Evolutionary conservation across 2,797 vertebrate genomes (phyloP).

Genomic region (Ctenosaura bakeri): DNA sequence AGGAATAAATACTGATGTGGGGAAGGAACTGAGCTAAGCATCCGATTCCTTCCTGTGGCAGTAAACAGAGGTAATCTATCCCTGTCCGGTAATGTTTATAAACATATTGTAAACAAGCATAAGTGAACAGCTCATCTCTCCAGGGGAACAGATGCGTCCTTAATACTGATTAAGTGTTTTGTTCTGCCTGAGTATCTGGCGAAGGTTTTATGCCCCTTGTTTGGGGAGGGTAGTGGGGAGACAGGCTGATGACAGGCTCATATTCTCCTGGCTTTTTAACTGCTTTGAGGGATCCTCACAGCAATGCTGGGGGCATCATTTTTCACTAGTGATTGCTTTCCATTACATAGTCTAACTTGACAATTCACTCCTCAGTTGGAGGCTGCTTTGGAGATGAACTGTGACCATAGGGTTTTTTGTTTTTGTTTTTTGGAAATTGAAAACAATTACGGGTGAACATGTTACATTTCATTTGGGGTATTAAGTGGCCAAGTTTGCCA

Average conservation of each 20-base stretch:
- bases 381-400: not conserved
- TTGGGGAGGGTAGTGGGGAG: slow-evolving; percentile 63
- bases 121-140: slow-evolving; percentile 77
- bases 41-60: slow-evolving; percentile 70
- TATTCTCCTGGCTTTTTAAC: slow-evolving; percentile 71
- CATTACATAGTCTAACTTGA: not conserved
- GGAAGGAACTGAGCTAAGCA: slow-evolving; percentile 49
- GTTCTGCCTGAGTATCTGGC: slow-evolving; percentile 80
- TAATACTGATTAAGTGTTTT: slow-evolving; percentile 81
- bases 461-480: not conserved
- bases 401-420: not conserved
- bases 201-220: slow-evolving; percentile 70
- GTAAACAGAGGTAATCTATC: slow-evolving; percentile 77
- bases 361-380: not conserved
- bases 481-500: not conserved
- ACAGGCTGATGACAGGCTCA: slow-evolving; percentile 69
- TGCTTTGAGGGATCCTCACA: slow-evolving; percentile 67
- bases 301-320: slow-evolving; percentile 58
- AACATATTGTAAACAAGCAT: slow-evolving; percentile 79
- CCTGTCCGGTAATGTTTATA: slow-evolving; percentile 79
- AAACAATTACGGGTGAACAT: not conserved
- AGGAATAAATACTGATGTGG: slow-evolving; percentile 21
- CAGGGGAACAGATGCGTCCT: slow-evolving; percentile 76
- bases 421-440: too few relatives aligned
- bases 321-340: slow-evolving; percentile 49